phyloP scores from a whole-genome alignment of 2,113 vertebrate genomes.

The Eonycteris spelaea region DNA sequence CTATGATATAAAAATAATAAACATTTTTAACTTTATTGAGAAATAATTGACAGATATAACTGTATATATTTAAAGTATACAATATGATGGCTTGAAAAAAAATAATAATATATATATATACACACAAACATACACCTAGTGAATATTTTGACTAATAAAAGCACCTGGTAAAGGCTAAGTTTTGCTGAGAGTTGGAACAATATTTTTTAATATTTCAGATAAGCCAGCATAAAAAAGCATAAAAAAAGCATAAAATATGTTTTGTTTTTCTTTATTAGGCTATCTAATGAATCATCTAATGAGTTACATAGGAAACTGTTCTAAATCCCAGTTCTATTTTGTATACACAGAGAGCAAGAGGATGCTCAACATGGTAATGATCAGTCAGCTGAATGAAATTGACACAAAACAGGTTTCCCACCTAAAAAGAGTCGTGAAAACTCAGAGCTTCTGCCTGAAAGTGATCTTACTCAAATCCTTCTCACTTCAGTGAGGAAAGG shows the following conservation, averaged over 20 bases:
- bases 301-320: neutral
- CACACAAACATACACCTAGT: neutral
- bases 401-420: neutral
- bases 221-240: neutral
- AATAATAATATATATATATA: neutral
- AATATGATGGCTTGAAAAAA: neutral
- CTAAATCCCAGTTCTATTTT: neutral
- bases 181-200: neutral
- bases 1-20: neutral
- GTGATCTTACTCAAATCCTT: neutral
- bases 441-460: neutral
- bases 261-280: neutral
- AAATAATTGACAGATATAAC: neutral
- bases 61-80: neutral
- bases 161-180: neutral
- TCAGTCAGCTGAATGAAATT: neutral
- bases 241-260: neutral
- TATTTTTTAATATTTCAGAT: neutral
- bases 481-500: neutral
- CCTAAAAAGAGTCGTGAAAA: neutral
- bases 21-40: neutral
- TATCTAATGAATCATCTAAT: neutral
- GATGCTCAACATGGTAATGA: neutral
- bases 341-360: neutral
- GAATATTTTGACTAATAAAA: neutral